These are phyloP conservation scores for Ptyas mucosa DNA, from an alignment of 2,113 vertebrate genomes.

Conservation along the genomic window DNA sequence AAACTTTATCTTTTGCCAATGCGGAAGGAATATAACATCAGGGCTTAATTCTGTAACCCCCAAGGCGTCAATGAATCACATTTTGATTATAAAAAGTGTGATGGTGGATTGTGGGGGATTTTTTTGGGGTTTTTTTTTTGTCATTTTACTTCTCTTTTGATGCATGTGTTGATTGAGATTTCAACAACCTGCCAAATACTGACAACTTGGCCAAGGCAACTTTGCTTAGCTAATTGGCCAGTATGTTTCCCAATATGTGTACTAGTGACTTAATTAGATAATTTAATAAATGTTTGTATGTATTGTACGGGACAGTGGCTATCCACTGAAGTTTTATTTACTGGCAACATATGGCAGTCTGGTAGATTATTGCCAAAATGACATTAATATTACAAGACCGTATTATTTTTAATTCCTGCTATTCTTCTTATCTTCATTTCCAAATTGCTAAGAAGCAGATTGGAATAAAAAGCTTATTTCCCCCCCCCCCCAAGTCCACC, in stretches of 20 bases:
- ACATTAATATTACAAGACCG: conserved; percentile 11
- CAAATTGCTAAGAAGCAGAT: background rate
- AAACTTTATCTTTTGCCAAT: background rate
- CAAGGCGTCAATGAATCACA: background rate
- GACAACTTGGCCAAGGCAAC: conserved; percentile 27
- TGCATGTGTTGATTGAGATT: conserved; percentile 24
- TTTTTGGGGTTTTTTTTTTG: background rate
- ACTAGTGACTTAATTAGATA: conserved; percentile 18
- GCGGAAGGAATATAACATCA: background rate
- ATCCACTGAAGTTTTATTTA: conserved; percentile 24
- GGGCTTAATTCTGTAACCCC: background rate
- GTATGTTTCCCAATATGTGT: conserved; percentile 37
- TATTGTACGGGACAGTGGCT: conserved; percentile 16
- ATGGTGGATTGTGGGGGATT: background rate
- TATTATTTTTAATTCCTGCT: conserved; percentile 6
- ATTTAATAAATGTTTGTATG: conserved; percentile 26
- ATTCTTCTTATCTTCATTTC: background rate
- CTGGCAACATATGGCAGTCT: conserved; percentile 23
- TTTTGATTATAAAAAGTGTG: background rate
- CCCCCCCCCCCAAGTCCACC: too few species aligned
- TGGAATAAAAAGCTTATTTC: background rate
- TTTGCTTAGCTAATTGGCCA: conserved; percentile 26
- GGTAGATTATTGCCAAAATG: conserved; percentile 28
- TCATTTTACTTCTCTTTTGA: background rate
- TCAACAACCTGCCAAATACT: conserved; percentile 32